Evolutionary conservation across 2,797 vertebrate species (phyloP), one percentile per base, ranked within the genome.

Genomic region (Falco biarmicus): DNA sequence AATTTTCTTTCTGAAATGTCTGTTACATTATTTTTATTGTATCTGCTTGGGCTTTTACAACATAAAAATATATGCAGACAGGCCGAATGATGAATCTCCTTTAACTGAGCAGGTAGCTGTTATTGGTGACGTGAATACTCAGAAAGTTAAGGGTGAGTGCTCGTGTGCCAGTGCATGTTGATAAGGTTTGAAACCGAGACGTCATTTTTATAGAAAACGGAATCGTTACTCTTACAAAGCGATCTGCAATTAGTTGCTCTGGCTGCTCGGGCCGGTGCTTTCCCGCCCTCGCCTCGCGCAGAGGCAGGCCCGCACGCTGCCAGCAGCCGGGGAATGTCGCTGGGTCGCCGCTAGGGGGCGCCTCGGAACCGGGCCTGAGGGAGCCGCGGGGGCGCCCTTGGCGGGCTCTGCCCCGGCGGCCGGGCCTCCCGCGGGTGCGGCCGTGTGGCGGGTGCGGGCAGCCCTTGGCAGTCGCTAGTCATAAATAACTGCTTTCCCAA

Each of bases 21-120:
- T 45, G 15, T 80, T 80, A 22, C 4, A 0, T 61, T 76, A 15
- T 47, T 80, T 65, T 69, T 69, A 8, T 45, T 19, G 24, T 60
- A 13, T 9, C 26, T 20, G 56, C 31, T 64, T 82, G 39, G 65
- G 21, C 34, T 84, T 84, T 4, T 10, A 29, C 87, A 73, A 57
- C 21, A 2, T 15, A 10, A 29, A 89, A 73, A 57, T 21, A 2
- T 15, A 10, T 1, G 0, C 34, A 22, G 47, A 3, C 7, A 41
- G 37, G 22, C 43, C 32, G 32, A 64, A 39, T 12, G 53, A 39
- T 37, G 29, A 16, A 21, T 59, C 89, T 79, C 31, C 32, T 75
- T 18, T 45, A 28, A 15, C 9, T 28, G n/a, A 73, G 34, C 41
- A 57, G n/a, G 0, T 83, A 11, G 54, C 22, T 82, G 71, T 54